Base-by-base conservation (phyloP, 1,140 invertebrate species). In the Thereuonema tuberculata region DNA sequence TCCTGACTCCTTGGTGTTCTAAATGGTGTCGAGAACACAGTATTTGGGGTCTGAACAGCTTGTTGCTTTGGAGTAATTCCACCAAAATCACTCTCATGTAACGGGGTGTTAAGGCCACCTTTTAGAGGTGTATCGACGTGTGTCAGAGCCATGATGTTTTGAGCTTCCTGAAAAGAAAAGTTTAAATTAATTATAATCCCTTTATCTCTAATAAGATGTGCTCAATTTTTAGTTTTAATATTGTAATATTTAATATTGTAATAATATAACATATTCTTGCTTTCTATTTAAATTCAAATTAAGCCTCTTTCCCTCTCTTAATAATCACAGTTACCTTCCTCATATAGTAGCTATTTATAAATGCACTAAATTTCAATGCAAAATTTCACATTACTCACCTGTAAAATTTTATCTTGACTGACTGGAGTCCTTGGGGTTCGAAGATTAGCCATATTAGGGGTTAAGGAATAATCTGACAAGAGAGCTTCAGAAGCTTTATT, bases 111-210 rank as follows among this genome's bases (percentile, higher is more conserved):
- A 2, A 93, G 67, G 0, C 95, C 96, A 48, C 96, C 77, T 74
- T 98, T 98, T 0, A 99, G 73, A 14, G 96, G 96, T 0, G 96
- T 99, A 67, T 99, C 95, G 0, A 95, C 93, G 71, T 98, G 93
- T 0, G 89, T 92, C 3, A 99, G 72, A 2, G 95, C 95, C 87
- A 99, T 96, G 59, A 99, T 87, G 73, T 98, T 98, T 72, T 98
- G 93, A 0, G 95, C 94, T 76, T 98, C 95, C 81, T 95, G 83
- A 62, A 92, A 76, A 50, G 24, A 50, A 50, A 50, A 50, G 48
- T 50, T 50, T 24, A 24, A 50, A 50, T 50, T 50, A 12, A 50
- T 24, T 12, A 50, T 12, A 50, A 12, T 5, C 5, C 3, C 17
- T 12, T 50, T 50, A 9, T 50, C n/a, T n/a, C n/a, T n/a, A n/a